These are phyloP conservation scores for Dolichallabes microphthalmus DNA, from an alignment of 2,113 vertebrate genomes.

Conservation along the genomic window DNA sequence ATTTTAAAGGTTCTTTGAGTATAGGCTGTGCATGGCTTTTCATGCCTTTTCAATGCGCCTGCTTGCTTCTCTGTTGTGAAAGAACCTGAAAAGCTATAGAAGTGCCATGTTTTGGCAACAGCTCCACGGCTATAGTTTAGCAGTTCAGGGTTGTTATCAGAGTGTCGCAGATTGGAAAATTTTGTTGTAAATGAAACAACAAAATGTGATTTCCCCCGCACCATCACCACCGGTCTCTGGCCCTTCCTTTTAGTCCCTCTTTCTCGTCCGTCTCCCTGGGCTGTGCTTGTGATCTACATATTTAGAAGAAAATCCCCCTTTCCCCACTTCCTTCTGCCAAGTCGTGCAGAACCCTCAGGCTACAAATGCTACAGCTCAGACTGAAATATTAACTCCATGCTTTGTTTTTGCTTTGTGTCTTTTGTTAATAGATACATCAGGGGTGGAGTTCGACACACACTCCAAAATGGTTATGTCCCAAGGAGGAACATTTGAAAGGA, in stretches of 20 bases:
- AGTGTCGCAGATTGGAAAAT: not conserved
- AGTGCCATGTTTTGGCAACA: not conserved
- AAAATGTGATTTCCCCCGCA: not conserved
- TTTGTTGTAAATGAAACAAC: not conserved
- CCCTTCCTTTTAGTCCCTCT: not conserved
- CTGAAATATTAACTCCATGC: constrained; percentile 3
- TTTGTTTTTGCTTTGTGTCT: constrained; percentile 34
- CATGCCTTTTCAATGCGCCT: not conserved
- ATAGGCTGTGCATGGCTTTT: constrained; percentile 9
- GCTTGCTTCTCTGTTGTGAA: not conserved
- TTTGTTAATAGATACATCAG: constrained; percentile 77
- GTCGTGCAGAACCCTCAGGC: constrained; percentile 14
- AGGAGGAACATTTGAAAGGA: constrained; percentile 88
- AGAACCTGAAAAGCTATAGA: not conserved
- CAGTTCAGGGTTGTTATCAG: not conserved
- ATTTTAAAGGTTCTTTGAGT: not conserved
- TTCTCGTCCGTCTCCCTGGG: constrained; percentile 2
- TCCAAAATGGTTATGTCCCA: constrained; percentile 94
- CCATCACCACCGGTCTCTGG: too few species aligned
- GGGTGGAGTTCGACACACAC: constrained; percentile 93
- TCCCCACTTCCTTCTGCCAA: constrained; percentile 25
- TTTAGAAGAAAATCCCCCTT: constrained; percentile 35
- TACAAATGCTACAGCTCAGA: not conserved
- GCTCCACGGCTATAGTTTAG: not conserved
- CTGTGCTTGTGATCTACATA: constrained; percentile 48